Evolutionary conservation across 2,113 vertebrate genomes (phyloP), one percentile per base, ranked within the genome.

Genomic region (Cheilinus undulatus): DNA sequence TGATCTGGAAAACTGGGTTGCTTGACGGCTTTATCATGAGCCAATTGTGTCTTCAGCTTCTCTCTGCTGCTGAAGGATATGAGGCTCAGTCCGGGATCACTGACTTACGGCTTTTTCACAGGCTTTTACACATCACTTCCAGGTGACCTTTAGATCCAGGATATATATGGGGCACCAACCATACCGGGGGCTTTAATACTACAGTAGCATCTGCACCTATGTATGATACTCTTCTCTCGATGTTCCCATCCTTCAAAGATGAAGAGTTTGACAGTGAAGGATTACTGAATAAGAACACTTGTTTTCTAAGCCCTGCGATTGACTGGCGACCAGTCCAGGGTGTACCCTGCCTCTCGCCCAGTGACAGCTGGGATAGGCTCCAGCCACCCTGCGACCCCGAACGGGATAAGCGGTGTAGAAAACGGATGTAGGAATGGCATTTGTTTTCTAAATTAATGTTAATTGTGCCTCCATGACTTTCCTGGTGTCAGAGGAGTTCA

Each of bases 1-100:
- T 12, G 24, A 42, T 61, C 27, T 53, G 24, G 32, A 58, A 38
- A 23, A 56, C 30, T 22, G n/a, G 40, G 11, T 76, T 15, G 0
- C 45, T 58, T 79, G 69, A 53, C 61, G 46, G 45, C n/a, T 70
- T 69, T 49, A 43, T 64, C 62, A 73, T 45, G 51, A 72, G 50
- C n/a, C 17, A 30, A 7, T 53, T 5, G 30, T 46, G 19, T 52
- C 23, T 40, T 27, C 14, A 7, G 22, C 5, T n/a, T 24, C 6
- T 58, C 48, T 58, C 42, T 61, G 40, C 45, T 6, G 13, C 7
- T 7, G 36, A 13, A n/a, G 22, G 60, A 49, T 24, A 32, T 1
- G 7, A 50, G 50, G 51, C 40, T 60, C 38, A 9, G 30, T 23
- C 20, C 0, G 2, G 49, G 17, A 62, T 57, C 27, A 28, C 43